Conservation (phyloP, 2,888 invertebrate genomes). For the Barypeithes pellucidus region DNA sequence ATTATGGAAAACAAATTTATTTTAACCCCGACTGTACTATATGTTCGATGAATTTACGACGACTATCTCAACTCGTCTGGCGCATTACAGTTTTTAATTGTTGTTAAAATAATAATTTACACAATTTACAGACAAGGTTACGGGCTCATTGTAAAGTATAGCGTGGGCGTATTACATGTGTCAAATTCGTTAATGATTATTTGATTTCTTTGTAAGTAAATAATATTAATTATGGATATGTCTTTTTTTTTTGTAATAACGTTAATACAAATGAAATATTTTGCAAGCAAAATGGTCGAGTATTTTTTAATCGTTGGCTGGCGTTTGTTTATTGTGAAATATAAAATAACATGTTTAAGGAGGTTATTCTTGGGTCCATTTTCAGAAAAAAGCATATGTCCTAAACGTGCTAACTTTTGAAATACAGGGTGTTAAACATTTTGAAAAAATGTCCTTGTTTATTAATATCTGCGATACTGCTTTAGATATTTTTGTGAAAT, state of each 20-base stretch:
- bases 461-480: too few relatives aligned
- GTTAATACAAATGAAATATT: constrained; percentile 3
- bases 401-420: too few relatives aligned
- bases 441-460: too few relatives aligned
- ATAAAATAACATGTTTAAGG: not conserved
- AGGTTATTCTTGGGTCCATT: too few relatives aligned
- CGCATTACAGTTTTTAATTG: constrained; percentile 15
- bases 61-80: too few relatives aligned
- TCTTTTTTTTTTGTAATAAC: not conserved
- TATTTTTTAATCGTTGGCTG: too few relatives aligned
- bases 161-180: constrained; percentile 8
- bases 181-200: constrained; percentile 8
- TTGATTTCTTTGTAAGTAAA: constrained; percentile 5
- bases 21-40: too few relatives aligned
- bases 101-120: not conserved
- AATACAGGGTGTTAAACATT: too few relatives aligned
- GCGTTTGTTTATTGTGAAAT: not conserved
- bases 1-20: too few relatives aligned
- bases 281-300: not conserved
- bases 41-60: too few relatives aligned
- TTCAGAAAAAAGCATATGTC: too few relatives aligned
- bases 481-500: too few relatives aligned
- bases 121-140: constrained; percentile 7
- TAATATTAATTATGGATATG: constrained; percentile 5
- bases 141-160: constrained; percentile 1